A percentile compares a stretch with the other conserved stretches of the same genome.
Conservation (phyloP, 2,797 vertebrate species). For the Tenualosa thibaudeaui region DNA sequence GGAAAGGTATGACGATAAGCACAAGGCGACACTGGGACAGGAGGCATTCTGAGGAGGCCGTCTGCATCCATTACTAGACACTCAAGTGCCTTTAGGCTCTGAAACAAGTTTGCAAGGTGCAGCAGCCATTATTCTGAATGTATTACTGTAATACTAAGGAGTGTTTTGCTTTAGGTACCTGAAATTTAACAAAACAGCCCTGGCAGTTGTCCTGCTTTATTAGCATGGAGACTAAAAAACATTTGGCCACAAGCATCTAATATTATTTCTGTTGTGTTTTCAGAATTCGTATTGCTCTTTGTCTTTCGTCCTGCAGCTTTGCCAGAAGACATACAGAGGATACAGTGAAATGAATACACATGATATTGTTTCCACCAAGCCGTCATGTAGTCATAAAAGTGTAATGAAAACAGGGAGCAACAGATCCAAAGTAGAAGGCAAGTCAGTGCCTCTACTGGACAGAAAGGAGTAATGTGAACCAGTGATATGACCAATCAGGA, state of each 20-base stretch:
- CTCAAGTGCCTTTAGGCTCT: neutral
- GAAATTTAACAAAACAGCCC: neutral
- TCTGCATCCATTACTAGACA: neutral
- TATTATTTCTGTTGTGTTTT: neutral
- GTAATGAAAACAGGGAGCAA: neutral
- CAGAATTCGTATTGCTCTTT: neutral
- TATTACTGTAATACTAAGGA: neutral
- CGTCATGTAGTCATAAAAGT: neutral
- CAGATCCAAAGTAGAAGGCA: neutral
- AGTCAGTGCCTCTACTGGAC: neutral
- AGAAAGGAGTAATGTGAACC: neutral
- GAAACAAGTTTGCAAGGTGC: neutral
- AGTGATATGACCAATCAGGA: neutral
- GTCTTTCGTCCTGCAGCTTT: neutral
- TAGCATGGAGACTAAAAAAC: neutral
- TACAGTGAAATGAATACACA: neutral
- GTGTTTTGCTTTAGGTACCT: neutral
- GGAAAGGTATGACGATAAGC: neutral
- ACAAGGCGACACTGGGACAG: neutral
- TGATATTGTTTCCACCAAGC: neutral
- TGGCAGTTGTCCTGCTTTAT: neutral
- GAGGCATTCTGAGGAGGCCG: neutral
- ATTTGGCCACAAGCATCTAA: neutral
- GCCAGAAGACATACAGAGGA: neutral
- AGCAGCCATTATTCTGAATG: neutral